Percentiles rank a stretch among this genome's conserved stretches.
phyloP scores from a whole-genome alignment of 2,113 vertebrate species.

The Crocuta crocuta region DNA sequence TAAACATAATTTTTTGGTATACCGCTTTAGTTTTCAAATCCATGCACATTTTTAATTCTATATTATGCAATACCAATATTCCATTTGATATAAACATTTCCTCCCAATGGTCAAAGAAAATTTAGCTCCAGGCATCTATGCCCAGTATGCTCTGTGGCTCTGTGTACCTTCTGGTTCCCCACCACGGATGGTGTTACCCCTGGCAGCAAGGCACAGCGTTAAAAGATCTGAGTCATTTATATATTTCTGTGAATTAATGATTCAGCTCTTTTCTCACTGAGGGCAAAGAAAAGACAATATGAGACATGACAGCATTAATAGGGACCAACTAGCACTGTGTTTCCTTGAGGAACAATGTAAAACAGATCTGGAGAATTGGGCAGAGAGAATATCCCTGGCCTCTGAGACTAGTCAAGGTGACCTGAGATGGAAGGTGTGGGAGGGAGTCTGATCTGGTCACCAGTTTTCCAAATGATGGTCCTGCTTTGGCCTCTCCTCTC shows the following conservation, averaged over 20 bases:
- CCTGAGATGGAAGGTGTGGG: background rate
- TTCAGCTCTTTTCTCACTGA: constrained; percentile 31
- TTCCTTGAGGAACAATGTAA: background rate
- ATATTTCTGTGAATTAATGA: constrained; percentile 39
- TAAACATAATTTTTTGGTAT: background rate
- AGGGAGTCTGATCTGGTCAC: background rate
- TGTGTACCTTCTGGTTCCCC: background rate
- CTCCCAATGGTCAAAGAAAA: constrained; percentile 14
- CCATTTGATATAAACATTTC: background rate
- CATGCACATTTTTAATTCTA: constrained; percentile 32
- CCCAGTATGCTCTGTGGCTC: background rate
- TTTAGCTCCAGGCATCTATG: background rate
- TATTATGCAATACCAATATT: background rate
- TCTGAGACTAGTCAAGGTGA: background rate
- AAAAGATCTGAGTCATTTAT: background rate
- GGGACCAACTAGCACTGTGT: background rate
- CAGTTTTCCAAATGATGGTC: background rate
- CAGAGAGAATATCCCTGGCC: background rate
- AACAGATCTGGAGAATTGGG: background rate
- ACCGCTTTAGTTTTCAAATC: background rate
- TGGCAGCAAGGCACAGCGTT: background rate
- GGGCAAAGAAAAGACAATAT: constrained; percentile 47
- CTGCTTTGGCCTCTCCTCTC: background rate
- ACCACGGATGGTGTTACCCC: background rate
- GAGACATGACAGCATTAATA: background rate